Conservation (phyloP, 2,113 vertebrate species). For the Chamaea fasciata region DNA sequence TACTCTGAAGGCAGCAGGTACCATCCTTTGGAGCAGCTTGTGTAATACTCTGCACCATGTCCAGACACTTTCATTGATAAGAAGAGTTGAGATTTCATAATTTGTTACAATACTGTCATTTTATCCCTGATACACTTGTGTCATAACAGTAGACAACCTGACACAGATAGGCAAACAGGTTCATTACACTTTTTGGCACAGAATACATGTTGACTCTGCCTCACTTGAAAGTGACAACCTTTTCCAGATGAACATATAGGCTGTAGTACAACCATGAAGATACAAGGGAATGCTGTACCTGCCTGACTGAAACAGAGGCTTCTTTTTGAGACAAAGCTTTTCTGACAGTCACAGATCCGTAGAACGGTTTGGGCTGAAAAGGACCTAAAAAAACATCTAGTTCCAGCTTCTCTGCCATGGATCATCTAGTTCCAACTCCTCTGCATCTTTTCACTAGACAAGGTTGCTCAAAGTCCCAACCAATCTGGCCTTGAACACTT, state of each 20-base stretch:
- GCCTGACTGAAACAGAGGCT: background rate
- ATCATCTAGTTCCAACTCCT: background rate
- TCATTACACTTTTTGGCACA: background rate
- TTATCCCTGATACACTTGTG: background rate
- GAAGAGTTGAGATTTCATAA: background rate
- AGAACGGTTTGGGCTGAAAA: background rate
- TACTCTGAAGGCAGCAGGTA: background rate
- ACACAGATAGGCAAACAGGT: background rate
- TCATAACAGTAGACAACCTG: fast-evolving
- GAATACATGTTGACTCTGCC: background rate
- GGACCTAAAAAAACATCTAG: background rate
- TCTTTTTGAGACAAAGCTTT: background rate
- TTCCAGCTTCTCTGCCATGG: background rate
- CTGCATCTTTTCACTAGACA: background rate
- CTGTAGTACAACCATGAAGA: background rate
- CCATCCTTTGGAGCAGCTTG: background rate
- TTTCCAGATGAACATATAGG: background rate
- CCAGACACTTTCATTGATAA: background rate
- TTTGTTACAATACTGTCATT: background rate
- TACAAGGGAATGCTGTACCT: background rate
- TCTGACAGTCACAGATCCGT: background rate
- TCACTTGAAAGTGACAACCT: background rate
- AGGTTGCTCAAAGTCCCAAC: background rate
- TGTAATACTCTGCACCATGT: background rate
- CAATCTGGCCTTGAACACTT: background rate